phyloP scores from a whole-genome alignment of 2,797 vertebrate genomes.

The Clarias pachynema region DNA sequence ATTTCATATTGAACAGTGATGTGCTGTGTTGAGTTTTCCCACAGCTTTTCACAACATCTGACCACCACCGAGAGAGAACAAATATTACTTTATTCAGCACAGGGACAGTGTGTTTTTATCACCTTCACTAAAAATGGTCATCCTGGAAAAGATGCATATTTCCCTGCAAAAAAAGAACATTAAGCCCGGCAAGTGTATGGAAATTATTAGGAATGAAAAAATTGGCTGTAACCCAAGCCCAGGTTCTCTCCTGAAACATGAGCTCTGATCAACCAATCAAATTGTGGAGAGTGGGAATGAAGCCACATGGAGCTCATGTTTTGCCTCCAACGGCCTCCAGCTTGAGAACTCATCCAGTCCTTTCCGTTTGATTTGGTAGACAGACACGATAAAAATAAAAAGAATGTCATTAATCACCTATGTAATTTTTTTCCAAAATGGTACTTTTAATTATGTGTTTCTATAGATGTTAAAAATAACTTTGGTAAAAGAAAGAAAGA shows the following conservation, averaged over 20 bases:
- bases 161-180: not conserved
- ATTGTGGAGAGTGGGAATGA: slow-evolving; percentile 46
- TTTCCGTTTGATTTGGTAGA: not conserved
- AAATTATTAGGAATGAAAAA: slow-evolving; percentile 21
- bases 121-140: slow-evolving; percentile 14
- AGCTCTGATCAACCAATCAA: slow-evolving; percentile 20
- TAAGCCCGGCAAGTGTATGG: not conserved
- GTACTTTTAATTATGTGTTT: not conserved
- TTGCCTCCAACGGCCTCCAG: slow-evolving; percentile 33
- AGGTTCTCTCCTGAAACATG: slow-evolving; percentile 30
- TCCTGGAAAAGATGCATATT: not conserved
- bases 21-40: slow-evolving; percentile 39
- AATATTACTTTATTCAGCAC: slow-evolving; percentile 13
- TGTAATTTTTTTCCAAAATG: not conserved
- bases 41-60: slow-evolving; percentile 34
- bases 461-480: not conserved
- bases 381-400: not conserved
- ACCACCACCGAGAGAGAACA: slow-evolving; percentile 27
- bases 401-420: not conserved
- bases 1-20: slow-evolving; percentile 48
- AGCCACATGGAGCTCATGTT: slow-evolving; percentile 47
- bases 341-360: slow-evolving; percentile 29
- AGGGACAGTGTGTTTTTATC: slow-evolving; percentile 2
- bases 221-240: not conserved
- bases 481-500: not conserved